These are phyloP conservation scores for Timema cristinae DNA, from an alignment of 2,888 invertebrate genomes.

Conservation along the genomic window DNA sequence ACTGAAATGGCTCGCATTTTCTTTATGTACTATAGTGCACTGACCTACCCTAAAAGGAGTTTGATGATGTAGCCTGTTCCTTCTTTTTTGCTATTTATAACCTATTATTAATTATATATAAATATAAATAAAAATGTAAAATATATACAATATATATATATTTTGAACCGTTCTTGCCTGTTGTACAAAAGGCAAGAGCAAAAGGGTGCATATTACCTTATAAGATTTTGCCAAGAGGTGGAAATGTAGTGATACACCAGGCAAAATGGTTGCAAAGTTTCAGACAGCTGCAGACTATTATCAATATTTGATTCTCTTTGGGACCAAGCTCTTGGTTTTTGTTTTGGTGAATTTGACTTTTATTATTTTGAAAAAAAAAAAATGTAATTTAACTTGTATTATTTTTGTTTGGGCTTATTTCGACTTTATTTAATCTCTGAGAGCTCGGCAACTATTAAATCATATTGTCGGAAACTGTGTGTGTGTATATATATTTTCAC, in stretches of 20 bases:
- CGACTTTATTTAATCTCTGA: not conserved
- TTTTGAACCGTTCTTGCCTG: constrained; percentile 27
- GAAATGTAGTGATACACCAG: constrained; percentile 11
- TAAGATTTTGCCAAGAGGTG: constrained; percentile 25
- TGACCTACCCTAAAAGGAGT: constrained; percentile 19
- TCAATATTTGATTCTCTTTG: constrained; percentile 26
- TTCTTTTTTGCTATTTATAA: constrained; percentile 28
- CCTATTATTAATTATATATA: constrained; percentile 24
- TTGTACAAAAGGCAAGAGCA: constrained; percentile 20
- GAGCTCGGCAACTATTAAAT: constrained; percentile 17
- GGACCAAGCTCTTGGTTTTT: constrained; percentile 29
- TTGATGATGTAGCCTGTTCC: constrained; percentile 26
- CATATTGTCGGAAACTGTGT: constrained; percentile 16
- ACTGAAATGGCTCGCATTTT: constrained; percentile 10
- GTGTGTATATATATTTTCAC: constrained; percentile 13
- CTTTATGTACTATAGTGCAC: constrained; percentile 19
- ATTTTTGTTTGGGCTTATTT: constrained; percentile 6
- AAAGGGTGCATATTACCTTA: constrained; percentile 11
- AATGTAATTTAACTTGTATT: constrained; percentile 1
- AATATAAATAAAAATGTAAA: constrained; percentile 25
- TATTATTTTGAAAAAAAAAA: not conserved
- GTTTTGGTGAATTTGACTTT: constrained; percentile 8
- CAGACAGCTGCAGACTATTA: not conserved
- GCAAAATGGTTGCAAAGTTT: too few relatives aligned
- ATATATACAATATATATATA: constrained; percentile 25